Evolutionary conservation across 2,797 vertebrate species (phyloP).

Genomic region (Choloepus didactylus): DNA sequence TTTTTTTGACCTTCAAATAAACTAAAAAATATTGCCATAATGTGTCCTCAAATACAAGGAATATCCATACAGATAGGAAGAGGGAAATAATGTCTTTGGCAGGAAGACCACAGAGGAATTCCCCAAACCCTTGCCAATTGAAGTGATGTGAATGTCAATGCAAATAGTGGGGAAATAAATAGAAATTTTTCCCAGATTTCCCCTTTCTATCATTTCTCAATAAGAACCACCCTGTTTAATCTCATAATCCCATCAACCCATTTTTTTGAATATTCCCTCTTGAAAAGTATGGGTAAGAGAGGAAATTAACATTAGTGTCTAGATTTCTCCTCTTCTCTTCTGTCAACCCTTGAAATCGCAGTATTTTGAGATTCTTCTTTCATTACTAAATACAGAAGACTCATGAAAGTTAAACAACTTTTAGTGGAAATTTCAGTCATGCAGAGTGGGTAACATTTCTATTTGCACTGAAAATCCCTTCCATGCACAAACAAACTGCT

Average conservation of each 20-base stretch:
- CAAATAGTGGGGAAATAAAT: background rate
- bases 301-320: background rate
- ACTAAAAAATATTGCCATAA: background rate
- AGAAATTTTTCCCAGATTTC: background rate
- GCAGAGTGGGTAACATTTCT: background rate
- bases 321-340: background rate
- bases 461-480: background rate
- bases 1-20: background rate
- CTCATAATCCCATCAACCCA: background rate
- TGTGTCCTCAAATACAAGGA: background rate
- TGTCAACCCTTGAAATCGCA: background rate
- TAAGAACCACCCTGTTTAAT: background rate
- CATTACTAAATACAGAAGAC: background rate
- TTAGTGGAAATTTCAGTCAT: background rate
- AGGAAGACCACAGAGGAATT: background rate
- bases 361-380: background rate
- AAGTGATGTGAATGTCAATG: background rate
- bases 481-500: background rate
- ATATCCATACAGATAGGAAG: background rate
- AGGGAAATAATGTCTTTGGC: background rate
- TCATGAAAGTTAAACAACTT: background rate
- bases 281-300: background rate
- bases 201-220: constrained; percentile 33
- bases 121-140: background rate
- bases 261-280: background rate